These are phyloP conservation scores for Heterodera schachtii DNA, from an alignment of 1,140 invertebrate species.

Conservation along the genomic window DNA sequence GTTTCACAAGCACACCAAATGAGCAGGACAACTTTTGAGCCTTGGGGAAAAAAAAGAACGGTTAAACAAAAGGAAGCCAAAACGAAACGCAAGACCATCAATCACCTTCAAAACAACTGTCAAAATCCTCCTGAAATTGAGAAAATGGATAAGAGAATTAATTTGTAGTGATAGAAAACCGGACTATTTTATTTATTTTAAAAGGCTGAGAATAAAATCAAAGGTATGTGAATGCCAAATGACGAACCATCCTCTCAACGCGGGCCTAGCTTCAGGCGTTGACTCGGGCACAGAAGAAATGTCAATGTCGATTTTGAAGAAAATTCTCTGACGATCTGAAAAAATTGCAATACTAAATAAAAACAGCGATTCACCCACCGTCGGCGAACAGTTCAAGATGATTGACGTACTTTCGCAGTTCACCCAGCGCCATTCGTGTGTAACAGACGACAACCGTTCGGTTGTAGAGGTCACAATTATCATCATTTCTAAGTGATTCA, in stretches of 20 bases:
- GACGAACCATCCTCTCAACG: conserved; percentile 18
- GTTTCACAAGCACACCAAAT: conserved; percentile 20
- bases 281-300: conserved; percentile 20
- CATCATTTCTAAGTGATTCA: conserved; percentile 13
- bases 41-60: not conserved
- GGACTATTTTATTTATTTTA: too few relatives aligned
- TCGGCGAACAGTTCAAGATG: conserved; percentile 12
- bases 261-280: conserved; percentile 11
- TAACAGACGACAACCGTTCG: conserved; percentile 20
- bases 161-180: too few relatives aligned
- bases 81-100: not conserved
- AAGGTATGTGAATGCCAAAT: too few relatives aligned
- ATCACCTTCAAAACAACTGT: not conserved
- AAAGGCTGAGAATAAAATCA: too few relatives aligned
- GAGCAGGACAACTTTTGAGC: not conserved
- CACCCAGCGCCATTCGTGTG: conserved; percentile 4
- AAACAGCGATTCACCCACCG: not conserved
- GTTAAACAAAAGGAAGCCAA: not conserved
- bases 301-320: conserved; percentile 29
- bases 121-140: not conserved
- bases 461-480: conserved; percentile 24
- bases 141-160: not conserved
- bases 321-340: conserved; percentile 24
- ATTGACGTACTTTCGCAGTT: conserved; percentile 15
- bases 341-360: not conserved